A percentile compares a stretch with the other conserved stretches of the same genome.
phyloP scores from a whole-genome alignment of 2,797 vertebrate species.

The Atherinosoma microstoma region DNA sequence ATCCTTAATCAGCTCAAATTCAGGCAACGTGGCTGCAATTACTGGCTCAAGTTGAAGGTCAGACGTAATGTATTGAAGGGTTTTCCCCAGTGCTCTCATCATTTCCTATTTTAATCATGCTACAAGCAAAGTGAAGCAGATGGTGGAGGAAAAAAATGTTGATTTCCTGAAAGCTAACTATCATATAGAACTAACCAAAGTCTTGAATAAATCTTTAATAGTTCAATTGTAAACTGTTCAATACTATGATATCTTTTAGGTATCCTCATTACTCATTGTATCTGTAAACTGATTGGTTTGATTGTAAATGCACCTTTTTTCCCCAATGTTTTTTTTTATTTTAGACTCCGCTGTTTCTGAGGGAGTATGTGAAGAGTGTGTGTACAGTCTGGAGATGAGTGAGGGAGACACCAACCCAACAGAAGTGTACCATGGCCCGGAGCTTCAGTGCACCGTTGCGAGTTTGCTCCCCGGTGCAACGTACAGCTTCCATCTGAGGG shows the following conservation, averaged over 20 bases:
- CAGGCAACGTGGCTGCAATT: conserved; percentile 43
- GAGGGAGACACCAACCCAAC: conserved; percentile 82
- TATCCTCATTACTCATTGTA: not conserved
- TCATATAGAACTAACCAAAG: not conserved
- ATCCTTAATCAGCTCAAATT: conserved; percentile 54
- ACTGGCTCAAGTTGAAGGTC: conserved; percentile 57
- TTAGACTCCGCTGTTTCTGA: conserved; percentile 79
- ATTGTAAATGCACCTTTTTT: conserved; percentile 6
- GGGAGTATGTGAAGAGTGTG: conserved; percentile 85
- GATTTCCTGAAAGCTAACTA: not conserved
- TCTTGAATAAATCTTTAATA: not conserved
- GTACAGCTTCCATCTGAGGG: conserved; percentile 90
- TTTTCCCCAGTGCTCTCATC: conserved; percentile 47
- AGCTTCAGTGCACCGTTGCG: conserved; percentile 90
- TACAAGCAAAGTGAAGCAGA: conserved; percentile 21
- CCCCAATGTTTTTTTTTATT: not conserved
- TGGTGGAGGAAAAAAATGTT: not conserved
- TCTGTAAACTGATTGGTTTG: not conserved
- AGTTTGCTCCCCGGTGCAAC: conserved; percentile 92
- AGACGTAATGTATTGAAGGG: conserved; percentile 46
- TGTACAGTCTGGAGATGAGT: conserved; percentile 94
- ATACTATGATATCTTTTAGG: not conserved
- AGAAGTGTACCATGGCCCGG: conserved; percentile 90
- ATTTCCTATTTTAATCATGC: conserved; percentile 33
- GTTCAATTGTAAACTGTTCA: not conserved